A percentile compares a stretch with the other conserved stretches of the same genome.
Evolutionary conservation across 2,797 vertebrate genomes (phyloP).

Genomic region (Melanotaenia nigrans): DNA sequence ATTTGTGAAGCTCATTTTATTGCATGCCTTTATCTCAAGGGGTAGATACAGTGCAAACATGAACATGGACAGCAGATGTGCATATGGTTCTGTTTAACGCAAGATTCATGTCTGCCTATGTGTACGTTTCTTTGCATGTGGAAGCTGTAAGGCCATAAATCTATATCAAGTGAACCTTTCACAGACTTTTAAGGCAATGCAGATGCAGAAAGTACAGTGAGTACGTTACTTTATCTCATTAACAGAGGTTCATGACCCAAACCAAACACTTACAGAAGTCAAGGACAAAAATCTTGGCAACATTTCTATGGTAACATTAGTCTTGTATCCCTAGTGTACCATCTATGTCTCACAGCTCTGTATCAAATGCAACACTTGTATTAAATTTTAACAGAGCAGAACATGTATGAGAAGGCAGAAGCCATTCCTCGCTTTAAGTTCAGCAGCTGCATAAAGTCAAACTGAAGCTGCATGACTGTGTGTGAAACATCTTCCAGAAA

Average conservation of each 20-base stretch:
- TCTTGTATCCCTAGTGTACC: slow-evolving; percentile 22
- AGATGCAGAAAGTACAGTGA: slow-evolving; percentile 17
- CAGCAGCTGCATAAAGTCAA: slow-evolving; percentile 11
- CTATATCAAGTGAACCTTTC: background rate
- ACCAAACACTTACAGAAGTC: slow-evolving; percentile 8
- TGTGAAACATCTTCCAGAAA: slow-evolving; percentile 37
- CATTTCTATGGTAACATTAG: slow-evolving; percentile 20
- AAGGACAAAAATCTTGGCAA: background rate
- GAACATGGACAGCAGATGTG: slow-evolving; percentile 5
- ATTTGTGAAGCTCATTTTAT: slow-evolving; percentile 11
- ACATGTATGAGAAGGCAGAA: slow-evolving; percentile 23
- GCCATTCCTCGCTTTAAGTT: slow-evolving; percentile 17
- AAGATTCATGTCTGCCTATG: background rate
- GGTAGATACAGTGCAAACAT: background rate
- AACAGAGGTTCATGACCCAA: background rate
- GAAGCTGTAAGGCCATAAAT: slow-evolving; percentile 4
- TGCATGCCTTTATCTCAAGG: slow-evolving; percentile 1
- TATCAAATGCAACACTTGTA: slow-evolving; percentile 55
- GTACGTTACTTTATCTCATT: slow-evolving; percentile 14
- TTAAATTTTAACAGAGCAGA: slow-evolving; percentile 57
- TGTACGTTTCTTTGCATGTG: background rate
- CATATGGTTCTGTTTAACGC: slow-evolving; percentile 3
- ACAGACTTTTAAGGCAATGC: slow-evolving; percentile 4
- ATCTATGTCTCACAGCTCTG: slow-evolving; percentile 42
- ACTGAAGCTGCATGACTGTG: slow-evolving; percentile 26